Evolutionary conservation across 2,888 invertebrate genomes (phyloP), one percentile per base, ranked within the genome.

Genomic region (Eupithecia pulchellata): DNA sequence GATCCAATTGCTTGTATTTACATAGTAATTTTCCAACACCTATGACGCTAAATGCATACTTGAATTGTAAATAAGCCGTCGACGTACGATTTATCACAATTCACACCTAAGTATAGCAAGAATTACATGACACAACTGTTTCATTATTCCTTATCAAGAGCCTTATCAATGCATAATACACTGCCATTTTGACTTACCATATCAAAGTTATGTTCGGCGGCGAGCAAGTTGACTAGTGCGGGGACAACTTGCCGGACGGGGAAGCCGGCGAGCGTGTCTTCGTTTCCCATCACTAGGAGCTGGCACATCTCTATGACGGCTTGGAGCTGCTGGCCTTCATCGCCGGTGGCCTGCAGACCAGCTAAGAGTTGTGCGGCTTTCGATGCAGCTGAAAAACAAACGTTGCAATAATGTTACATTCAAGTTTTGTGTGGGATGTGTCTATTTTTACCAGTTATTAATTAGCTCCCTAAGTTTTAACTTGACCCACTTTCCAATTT

Each of bases 231-330:
- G 76, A 99, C 98, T 47, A 99, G 96, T 8, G 99, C 98, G 0
- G 99, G 99, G 63, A 99, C 99, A 20, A 99, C 99, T 91, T 99
- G 99, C 84, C 99, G 98, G 47, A 99, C 98, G 0, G 99, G 99
- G 90, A 99, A 99, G n/a, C 99, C 99, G 55, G 99, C 98, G 67
- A 99, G 95, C 0, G 99, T 99, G 89, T 99, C 99, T 92, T 99
- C 99, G 89, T 99, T 99, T 79, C 99, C 99, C 99, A 99, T 99
- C 42, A 99, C 99, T 69, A 99, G 95, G 91, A 99, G 96, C 94
- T 99, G 99, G 89, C 99, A 99, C 99, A 99, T 99, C 94, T 99
- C 99, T 75, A 99, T 99, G 47, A 98, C 99, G 1, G 99, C 98
- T 88, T 99, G 98, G 75, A 99, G 93, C 90, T 99, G 99, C 85